Evolutionary conservation across 2,888 invertebrate species (phyloP).

Genomic region (Cephus pulcher): DNA sequence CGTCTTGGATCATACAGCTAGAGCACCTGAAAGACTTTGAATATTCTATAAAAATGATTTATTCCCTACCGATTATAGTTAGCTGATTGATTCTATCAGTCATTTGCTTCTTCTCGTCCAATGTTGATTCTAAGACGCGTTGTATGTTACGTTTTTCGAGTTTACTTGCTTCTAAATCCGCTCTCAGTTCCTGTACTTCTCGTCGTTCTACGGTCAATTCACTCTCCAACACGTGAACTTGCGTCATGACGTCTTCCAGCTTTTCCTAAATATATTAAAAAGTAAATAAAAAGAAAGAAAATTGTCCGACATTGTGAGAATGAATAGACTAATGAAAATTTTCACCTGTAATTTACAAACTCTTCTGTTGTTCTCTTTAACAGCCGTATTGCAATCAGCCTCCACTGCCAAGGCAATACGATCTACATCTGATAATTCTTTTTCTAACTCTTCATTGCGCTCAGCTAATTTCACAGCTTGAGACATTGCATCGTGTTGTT

Average conservation of each 20-base stretch:
- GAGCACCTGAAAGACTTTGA: neutral
- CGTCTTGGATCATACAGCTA: neutral
- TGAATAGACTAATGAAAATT: slow-evolving; percentile 40
- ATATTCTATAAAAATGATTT: neutral
- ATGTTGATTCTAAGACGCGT: slow-evolving; percentile 68
- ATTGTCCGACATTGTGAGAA: neutral
- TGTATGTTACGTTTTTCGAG: slow-evolving; percentile 73
- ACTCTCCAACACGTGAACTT: slow-evolving; percentile 68
- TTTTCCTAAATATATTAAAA: slow-evolving; percentile 59
- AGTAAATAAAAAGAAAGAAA: slow-evolving; percentile 39
- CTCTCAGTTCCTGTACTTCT: slow-evolving; percentile 65
- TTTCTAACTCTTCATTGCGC: slow-evolving; percentile 77
- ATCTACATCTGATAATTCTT: slow-evolving; percentile 80
- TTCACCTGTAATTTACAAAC: slow-evolving; percentile 64
- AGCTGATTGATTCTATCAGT: slow-evolving; percentile 72
- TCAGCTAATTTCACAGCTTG: slow-evolving; percentile 80
- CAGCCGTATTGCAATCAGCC: slow-evolving; percentile 78
- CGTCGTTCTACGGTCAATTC: slow-evolving; percentile 66
- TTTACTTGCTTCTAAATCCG: slow-evolving; percentile 67
- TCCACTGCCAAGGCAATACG: slow-evolving; percentile 81
- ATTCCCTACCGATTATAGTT: slow-evolving; percentile 70
- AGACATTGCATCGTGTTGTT: slow-evolving; percentile 86
- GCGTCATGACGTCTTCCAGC: slow-evolving; percentile 66
- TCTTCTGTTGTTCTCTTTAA: slow-evolving; percentile 72
- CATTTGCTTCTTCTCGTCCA: slow-evolving; percentile 71